phyloP scores from a whole-genome alignment of 2,888 invertebrate species.

The Venusia cambrica region DNA sequence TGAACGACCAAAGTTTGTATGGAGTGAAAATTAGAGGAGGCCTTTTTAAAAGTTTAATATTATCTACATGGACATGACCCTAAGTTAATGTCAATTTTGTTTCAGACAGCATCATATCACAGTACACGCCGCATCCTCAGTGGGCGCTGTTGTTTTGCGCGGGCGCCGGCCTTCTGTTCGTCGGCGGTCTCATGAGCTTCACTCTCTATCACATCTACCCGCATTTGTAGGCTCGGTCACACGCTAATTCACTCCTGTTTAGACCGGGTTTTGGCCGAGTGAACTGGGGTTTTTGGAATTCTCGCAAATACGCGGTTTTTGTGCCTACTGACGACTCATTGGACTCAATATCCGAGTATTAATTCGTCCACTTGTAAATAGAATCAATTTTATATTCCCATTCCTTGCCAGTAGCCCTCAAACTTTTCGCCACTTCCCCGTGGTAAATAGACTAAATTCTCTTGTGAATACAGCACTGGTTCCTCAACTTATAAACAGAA shows the following conservation, averaged over 20 bases:
- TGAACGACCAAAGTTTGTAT: too few species aligned
- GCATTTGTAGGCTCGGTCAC: conserved; percentile 25
- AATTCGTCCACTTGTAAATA: conserved; percentile 8
- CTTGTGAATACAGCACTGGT: neutral
- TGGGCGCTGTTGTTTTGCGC: conserved; percentile 83
- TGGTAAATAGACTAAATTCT: neutral
- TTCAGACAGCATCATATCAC: conserved; percentile 75
- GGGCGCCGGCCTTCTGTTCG: conserved; percentile 81
- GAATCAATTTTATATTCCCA: neutral
- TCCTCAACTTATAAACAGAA: neutral
- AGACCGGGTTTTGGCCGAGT: too few species aligned
- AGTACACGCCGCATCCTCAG: conserved; percentile 76
- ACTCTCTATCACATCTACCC: conserved; percentile 80
- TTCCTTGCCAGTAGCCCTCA: too few species aligned
- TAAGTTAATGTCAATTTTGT: conserved; percentile 28
- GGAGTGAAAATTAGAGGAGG: too few species aligned
- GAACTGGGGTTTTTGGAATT: too few species aligned
- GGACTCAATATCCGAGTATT: conserved; percentile 6
- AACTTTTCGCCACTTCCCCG: neutral
- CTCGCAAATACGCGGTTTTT: too few species aligned
- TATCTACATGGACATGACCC: too few species aligned
- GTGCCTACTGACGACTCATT: too few species aligned
- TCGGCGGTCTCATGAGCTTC: conserved; percentile 84
- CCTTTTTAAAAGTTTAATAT: too few species aligned
- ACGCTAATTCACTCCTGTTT: too few species aligned